phyloP scores from a whole-genome alignment of 2,888 invertebrate genomes.

The Acanthosepion esculentum region DNA sequence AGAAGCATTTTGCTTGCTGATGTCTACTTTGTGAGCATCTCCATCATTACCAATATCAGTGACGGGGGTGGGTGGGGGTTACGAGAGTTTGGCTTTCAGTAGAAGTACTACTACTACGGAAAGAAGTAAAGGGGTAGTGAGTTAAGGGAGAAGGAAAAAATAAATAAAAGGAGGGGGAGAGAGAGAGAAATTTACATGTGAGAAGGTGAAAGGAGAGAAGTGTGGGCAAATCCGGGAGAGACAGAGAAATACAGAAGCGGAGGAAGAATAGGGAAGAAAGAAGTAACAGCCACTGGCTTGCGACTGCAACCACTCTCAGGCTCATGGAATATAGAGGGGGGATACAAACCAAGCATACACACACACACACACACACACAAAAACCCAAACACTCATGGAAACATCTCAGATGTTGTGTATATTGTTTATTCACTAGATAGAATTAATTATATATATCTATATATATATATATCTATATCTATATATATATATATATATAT shows the following conservation, averaged over 20 bases:
- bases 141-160: background rate
- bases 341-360: background rate
- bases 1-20: background rate
- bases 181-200: background rate
- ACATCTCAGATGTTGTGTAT: background rate
- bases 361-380: background rate
- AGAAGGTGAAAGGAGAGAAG: background rate
- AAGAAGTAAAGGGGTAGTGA: background rate
- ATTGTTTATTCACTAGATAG: background rate
- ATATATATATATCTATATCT: too few species aligned
- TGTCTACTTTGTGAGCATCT: background rate
- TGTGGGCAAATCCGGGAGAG: background rate
- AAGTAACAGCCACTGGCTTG: background rate
- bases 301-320: background rate
- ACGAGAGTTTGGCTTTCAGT: background rate
- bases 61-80: too few species aligned
- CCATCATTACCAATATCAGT: background rate
- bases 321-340: background rate
- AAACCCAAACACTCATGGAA: background rate
- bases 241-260: background rate
- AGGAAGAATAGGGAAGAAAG: background rate
- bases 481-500: too few species aligned
- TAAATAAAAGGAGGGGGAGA: background rate
- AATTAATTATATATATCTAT: too few species aligned
- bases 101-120: background rate